A percentile compares a stretch with the other conserved stretches of the same genome.
These are phyloP conservation scores for Chrysolina americana DNA, from an alignment of 2,888 invertebrate genomes.

Conservation along the genomic window DNA sequence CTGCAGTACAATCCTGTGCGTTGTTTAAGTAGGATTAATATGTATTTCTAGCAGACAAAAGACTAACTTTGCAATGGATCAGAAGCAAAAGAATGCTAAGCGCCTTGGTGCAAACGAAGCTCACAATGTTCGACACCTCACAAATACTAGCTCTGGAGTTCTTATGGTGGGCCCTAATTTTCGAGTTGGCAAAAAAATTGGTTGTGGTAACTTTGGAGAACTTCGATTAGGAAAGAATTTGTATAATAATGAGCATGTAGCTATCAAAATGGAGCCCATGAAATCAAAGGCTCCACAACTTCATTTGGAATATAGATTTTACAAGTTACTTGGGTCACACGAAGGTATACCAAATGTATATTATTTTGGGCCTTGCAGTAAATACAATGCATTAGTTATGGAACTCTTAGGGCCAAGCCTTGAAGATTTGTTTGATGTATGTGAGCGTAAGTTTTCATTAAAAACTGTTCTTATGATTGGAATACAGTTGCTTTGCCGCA, in stretches of 20 bases:
- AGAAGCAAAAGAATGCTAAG: constrained; percentile 44
- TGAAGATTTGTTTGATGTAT: constrained; percentile 99
- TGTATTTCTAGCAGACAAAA: constrained; percentile 44
- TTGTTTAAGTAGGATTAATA: constrained; percentile 46
- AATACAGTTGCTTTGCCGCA: constrained; percentile 88
- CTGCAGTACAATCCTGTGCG: constrained; percentile 34
- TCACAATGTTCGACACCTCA: constrained; percentile 86
- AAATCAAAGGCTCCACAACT: constrained; percentile 99
- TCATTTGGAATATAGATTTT: constrained; percentile 99
- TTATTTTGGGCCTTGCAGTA: constrained; percentile 99
- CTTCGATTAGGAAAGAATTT: constrained; percentile 98
- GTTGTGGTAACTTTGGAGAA: constrained; percentile 99
- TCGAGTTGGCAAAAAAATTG: constrained; percentile 99
- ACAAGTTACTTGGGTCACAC: constrained; percentile 98
- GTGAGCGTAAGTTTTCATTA: constrained; percentile 93
- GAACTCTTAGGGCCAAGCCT: constrained; percentile 98
- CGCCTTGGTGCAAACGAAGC: constrained; percentile 73
- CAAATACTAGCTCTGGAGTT: constrained; percentile 84
- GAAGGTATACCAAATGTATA: constrained; percentile 99
- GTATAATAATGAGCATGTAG: constrained; percentile 99
- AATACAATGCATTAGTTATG: constrained; percentile 99
- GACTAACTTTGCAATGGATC: constrained; percentile 42
- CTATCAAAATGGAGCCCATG: constrained; percentile 99
- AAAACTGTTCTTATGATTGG: constrained; percentile 83
- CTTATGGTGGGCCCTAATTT: constrained; percentile 99